phyloP scores from a whole-genome alignment of 2,888 invertebrate species.

The Baccha elongata region DNA sequence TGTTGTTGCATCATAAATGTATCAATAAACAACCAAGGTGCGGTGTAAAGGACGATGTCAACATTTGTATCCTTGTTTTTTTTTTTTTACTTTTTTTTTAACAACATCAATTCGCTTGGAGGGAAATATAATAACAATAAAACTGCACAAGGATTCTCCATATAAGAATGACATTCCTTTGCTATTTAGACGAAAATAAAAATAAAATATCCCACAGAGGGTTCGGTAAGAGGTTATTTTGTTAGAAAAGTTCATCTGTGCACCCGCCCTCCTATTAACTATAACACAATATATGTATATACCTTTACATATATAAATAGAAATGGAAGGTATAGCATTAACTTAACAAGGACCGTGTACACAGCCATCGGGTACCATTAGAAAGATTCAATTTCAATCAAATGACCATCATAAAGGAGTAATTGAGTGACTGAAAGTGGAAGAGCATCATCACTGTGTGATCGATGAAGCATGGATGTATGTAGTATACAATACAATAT shows the following conservation, averaged over 20 bases:
- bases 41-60: slow-evolving; percentile 61
- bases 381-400: slow-evolving; percentile 67
- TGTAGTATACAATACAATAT: neutral
- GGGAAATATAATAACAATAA: slow-evolving; percentile 60
- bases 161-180: slow-evolving; percentile 54
- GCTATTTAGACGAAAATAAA: slow-evolving; percentile 53
- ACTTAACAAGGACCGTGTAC: slow-evolving; percentile 40
- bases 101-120: slow-evolving; percentile 26
- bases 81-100: slow-evolving; percentile 34
- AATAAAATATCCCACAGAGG: slow-evolving; percentile 28
- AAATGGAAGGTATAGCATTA: slow-evolving; percentile 37
- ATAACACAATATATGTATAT: slow-evolving; percentile 7
- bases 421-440: slow-evolving; percentile 72
- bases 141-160: slow-evolving; percentile 52
- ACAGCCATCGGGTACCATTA: slow-evolving; percentile 46
- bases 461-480: slow-evolving; percentile 41
- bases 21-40: slow-evolving; percentile 70
- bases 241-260: slow-evolving; percentile 44
- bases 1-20: slow-evolving; percentile 71
- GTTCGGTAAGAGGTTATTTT: slow-evolving; percentile 22
- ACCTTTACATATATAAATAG: slow-evolving; percentile 7
- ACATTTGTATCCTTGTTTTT: slow-evolving; percentile 45
- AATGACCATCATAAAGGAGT: slow-evolving; percentile 71
- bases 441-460: slow-evolving; percentile 41
- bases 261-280: slow-evolving; percentile 28